Evolutionary conservation across 2,113 vertebrate species (phyloP), one percentile per base, ranked within the genome.

Genomic region (Microtus pennsylvanicus): DNA sequence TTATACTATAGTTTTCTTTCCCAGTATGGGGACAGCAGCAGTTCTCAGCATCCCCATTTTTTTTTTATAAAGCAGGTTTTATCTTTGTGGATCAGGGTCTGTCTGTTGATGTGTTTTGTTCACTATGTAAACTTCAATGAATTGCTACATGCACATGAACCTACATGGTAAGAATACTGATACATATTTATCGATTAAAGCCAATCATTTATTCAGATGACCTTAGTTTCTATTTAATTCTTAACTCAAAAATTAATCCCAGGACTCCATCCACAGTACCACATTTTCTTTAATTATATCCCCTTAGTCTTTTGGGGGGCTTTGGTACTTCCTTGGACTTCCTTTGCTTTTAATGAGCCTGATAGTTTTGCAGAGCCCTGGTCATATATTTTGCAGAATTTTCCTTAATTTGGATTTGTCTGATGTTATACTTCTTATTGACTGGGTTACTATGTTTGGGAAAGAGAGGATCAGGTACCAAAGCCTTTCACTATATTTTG

Each of bases 71-170:
- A 14, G 7, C 19, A 26, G 7, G 9, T 28, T 95, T 69, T 55
- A 83, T 26, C n/a, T 82, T 24, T 42, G 38, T 74, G 33, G 2
- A 24, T 91, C 13, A 61, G 22, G n/a, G 22, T 75, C 55, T 45
- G 3, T 89, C 82, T 67, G 7, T 28, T 63, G 16, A 65, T 58
- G 45, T 58, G n/a, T 0, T 87, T 72, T 94, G 17, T 14, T 28
- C n/a, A 24, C 1, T 30, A 65, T 83, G 8, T 24, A 28, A 26
- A 28, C n/a, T 55, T 35, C 4, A 16, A 26, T 14, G 52, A 78
- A 58, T 4, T 7, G 7, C 7, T 6, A 2, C 0, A 2, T 6
- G 1, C 47, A 22, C 1, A 8, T 33, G 21, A 17, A 61, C 7
- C 7, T 75, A 11, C 14, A 47, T 30, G 26, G 1, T 72, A 6